phyloP scores from a whole-genome alignment of 2,888 invertebrate genomes.

The Lomographa bimaculata region DNA sequence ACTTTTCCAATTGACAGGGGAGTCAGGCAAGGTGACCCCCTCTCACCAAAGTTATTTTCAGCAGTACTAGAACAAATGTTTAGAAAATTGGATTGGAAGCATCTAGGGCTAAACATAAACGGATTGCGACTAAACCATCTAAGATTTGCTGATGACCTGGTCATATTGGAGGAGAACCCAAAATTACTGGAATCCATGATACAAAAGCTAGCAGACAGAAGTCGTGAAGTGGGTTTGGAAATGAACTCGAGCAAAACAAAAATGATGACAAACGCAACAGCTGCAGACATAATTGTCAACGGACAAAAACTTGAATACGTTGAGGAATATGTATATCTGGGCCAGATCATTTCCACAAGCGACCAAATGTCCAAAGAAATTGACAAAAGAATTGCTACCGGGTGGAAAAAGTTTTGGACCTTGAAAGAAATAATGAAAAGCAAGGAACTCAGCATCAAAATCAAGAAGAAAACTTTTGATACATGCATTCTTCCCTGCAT shows the following conservation, averaged over 20 bases:
- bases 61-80: too few relatives aligned
- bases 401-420: constrained; percentile 19
- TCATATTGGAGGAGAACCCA: constrained; percentile 12
- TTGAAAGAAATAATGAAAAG: constrained; percentile 13
- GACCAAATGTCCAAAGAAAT: too few relatives aligned
- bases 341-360: constrained; percentile 6
- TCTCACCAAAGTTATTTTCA: too few relatives aligned
- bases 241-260: constrained; percentile 23
- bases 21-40: constrained; percentile 1
- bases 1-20: constrained; percentile 14
- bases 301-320: constrained; percentile 1
- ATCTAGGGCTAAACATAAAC: too few relatives aligned
- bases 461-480: too few relatives aligned
- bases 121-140: too few relatives aligned
- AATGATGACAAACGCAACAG: constrained; percentile 13
- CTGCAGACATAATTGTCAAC: background rate
- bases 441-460: too few relatives aligned
- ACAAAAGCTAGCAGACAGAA: constrained; percentile 5
- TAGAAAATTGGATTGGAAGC: too few relatives aligned
- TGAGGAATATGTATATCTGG: constrained; percentile 1
- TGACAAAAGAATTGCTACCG: too few relatives aligned
- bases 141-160: constrained; percentile 24
- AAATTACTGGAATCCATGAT: constrained; percentile 14
- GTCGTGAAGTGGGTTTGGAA: constrained; percentile 10
- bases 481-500: constrained; percentile 2